Evolutionary conservation across 2,797 vertebrate species (phyloP), one percentile per base, ranked within the genome.

Genomic region (Neosilurus mollespiculum): DNA sequence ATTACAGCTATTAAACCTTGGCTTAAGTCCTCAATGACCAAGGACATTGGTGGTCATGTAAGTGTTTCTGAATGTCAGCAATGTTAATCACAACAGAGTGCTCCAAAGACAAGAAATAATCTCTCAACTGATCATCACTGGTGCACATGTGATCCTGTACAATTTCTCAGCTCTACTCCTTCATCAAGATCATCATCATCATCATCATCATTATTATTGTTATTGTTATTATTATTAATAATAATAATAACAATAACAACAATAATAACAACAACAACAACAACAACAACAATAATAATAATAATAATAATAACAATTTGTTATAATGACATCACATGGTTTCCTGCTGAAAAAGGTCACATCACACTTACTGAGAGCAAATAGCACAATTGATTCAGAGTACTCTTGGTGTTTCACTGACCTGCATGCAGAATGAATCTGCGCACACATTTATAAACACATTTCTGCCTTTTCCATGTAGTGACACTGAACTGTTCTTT

Each of bases 391-490:
- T 65, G 30, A 66, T 85, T 87, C 67, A 77, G 51, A 56, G 24
- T 61, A n/a, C 70, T 72, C 76, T 80, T 84, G 82, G 76, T 81
- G 71, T 72, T 34, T 64, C 43, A 83, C 64, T 69, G 80, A 56
- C 76, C 59, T 61, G 82, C 65, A 62, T 84, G 51, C 70, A 66
- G 77, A 86, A 86, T 76, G 24, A 83, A 82, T 80, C 58, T 82
- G 59, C 37, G 22, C 80, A 69, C 65, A 51, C n/a, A 86, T 71
- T 43, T 43, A 78, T 61, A 82, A 43, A 82, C 12, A 64, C 61
- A 30, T 26, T 78, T 56, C 71, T 70, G 67, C 34, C 43, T 71
- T 71, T 10, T 24, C 14, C 2, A n/a, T 30, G 51, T 54, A 54
- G 24, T 54, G 51, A 1, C 24, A 72, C 51, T 16, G 70, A 62